Percentiles rank a stretch among this genome's conserved stretches.
These are phyloP conservation scores for Pantherophis alleghaniensis DNA, from an alignment of 2,797 vertebrate genomes.

Conservation along the genomic window DNA sequence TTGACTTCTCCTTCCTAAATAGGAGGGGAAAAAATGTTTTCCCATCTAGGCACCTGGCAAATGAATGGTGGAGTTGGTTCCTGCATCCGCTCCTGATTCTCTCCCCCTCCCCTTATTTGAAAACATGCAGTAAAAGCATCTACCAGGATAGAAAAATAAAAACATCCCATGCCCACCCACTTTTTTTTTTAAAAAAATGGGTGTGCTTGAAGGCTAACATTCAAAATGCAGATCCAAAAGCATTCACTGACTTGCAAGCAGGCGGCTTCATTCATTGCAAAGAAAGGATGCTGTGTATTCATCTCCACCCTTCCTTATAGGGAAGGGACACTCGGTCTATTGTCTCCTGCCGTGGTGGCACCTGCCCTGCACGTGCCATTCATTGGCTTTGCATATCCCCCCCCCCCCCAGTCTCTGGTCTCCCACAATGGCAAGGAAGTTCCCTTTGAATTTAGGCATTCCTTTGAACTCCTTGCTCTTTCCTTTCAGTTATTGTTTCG, in stretches of 20 bases:
- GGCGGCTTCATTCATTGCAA: background rate
- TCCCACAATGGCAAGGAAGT: background rate
- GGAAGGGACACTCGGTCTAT: background rate
- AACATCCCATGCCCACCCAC: background rate
- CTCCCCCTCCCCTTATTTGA: background rate
- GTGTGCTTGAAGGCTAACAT: background rate
- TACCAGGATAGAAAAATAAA: background rate
- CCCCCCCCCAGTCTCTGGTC: background rate
- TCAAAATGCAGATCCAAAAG: background rate
- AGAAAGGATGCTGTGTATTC: slow-evolving; percentile 4
- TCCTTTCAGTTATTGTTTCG: background rate
- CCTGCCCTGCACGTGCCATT: background rate
- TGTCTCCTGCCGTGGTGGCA: background rate
- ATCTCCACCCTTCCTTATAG: background rate
- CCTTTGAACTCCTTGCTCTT: background rate
- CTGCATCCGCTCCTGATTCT: background rate
- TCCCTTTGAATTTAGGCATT: background rate
- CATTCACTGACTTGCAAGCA: background rate
- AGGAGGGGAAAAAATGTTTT: rapidly evolving
- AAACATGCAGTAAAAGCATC: background rate
- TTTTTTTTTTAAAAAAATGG: background rate
- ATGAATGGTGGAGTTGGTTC: background rate
- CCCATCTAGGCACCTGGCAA: background rate
- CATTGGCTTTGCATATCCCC: background rate
- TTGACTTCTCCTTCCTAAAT: background rate